A percentile compares a stretch with the other conserved stretches of the same genome.
Evolutionary conservation across 2,888 invertebrate species (phyloP).

Genomic region (Amiota minor): DNA sequence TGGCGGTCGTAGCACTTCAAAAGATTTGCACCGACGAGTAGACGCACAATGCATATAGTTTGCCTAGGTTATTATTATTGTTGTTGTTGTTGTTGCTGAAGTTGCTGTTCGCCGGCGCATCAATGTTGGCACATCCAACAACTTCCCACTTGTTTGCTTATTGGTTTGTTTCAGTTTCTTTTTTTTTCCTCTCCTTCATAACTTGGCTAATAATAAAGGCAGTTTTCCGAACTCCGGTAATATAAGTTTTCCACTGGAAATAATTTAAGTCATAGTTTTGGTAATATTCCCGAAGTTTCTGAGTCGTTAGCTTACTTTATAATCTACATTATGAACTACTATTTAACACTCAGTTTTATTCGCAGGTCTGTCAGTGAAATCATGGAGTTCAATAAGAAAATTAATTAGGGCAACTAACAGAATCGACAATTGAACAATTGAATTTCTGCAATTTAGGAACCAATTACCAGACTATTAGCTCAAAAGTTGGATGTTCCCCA

Average conservation of each 20-base stretch:
- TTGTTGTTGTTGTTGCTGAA: conserved; percentile 30
- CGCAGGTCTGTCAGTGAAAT: too few relatives aligned
- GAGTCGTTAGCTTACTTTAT: too few relatives aligned
- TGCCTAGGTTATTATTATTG: conserved; percentile 32
- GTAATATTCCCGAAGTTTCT: too few relatives aligned
- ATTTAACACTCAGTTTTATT: too few relatives aligned
- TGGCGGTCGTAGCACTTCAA: conserved; percentile 61
- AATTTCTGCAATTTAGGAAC: too few relatives aligned
- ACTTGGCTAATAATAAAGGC: conserved; percentile 24
- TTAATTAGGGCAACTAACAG: too few relatives aligned
- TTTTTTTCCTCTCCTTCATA: conserved; percentile 45
- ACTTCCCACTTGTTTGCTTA: conserved; percentile 64
- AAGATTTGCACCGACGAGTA: conserved; percentile 50
- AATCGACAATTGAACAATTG: too few relatives aligned
- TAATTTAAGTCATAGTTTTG: neutral
- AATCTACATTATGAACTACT: too few relatives aligned
- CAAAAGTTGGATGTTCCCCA: too few relatives aligned
- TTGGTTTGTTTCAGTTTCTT: conserved; percentile 46
- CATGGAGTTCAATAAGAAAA: too few relatives aligned
- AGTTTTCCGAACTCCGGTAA: conserved; percentile 32
- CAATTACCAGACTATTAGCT: too few relatives aligned
- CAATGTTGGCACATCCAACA: conserved; percentile 35
- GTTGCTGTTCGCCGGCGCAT: conserved; percentile 39
- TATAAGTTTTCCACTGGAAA: conserved; percentile 4
- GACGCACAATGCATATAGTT: conserved; percentile 19